Conservation (phyloP, 1,140 invertebrate species). For the Polyergus mexicanus region DNA sequence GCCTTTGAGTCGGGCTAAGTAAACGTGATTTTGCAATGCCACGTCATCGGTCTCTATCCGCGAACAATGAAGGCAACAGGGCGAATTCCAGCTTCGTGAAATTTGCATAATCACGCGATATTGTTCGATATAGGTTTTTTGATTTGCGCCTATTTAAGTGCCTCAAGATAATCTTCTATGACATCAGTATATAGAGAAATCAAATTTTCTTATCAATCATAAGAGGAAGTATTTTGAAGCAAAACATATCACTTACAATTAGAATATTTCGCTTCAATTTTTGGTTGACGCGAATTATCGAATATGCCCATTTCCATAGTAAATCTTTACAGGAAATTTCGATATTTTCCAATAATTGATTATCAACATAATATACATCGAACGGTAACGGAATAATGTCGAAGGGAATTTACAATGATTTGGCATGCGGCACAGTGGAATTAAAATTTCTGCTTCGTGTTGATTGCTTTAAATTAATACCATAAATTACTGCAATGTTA, state of each 20-base stretch:
- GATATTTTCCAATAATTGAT: constrained; percentile 15
- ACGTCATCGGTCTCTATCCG: constrained; percentile 31
- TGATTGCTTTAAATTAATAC: constrained; percentile 37
- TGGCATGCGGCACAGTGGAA: background rate
- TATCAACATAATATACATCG: background rate
- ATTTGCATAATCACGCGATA: background rate
- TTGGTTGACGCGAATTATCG: background rate
- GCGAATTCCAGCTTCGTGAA: background rate
- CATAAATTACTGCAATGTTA: constrained; percentile 34
- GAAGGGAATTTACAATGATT: constrained; percentile 8
- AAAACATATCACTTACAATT: background rate
- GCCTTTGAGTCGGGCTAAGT: constrained; percentile 43
- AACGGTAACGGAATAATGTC: background rate
- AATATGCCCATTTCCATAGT: background rate
- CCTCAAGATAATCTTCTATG: background rate
- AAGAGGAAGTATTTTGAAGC: background rate
- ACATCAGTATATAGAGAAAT: background rate
- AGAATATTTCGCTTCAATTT: background rate
- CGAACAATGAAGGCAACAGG: background rate
- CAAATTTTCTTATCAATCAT: background rate
- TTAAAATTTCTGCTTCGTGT: constrained; percentile 24
- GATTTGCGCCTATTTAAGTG: background rate
- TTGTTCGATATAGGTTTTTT: background rate
- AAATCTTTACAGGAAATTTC: background rate
- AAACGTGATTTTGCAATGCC: constrained; percentile 43